A percentile compares a stretch with the other conserved stretches of the same genome.
Conservation (phyloP, 2,113 vertebrate species). For the Coregonus clupeaformis region DNA sequence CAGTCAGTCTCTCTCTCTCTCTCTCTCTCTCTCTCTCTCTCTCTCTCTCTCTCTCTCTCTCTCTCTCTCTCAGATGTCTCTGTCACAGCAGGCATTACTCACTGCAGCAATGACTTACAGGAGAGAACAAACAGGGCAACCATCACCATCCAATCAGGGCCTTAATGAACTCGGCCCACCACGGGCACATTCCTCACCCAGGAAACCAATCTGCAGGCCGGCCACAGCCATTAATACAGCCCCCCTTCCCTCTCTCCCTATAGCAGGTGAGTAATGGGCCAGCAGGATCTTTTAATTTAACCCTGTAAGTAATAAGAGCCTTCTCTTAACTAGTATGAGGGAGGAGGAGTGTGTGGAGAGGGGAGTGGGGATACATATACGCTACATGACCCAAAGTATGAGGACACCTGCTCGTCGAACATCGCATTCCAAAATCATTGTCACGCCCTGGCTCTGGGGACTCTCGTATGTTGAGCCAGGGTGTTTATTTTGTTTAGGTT, state of each 20-base stretch:
- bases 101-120: constrained; percentile 30
- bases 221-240: constrained; percentile 24
- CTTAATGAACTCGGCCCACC: constrained; percentile 53
- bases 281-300: constrained; percentile 46
- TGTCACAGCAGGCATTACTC: constrained; percentile 17
- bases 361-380: constrained; percentile 5
- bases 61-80: constrained; percentile 6
- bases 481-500: too few relatives aligned
- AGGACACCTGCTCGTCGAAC: too few relatives aligned
- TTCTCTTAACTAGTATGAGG: constrained; percentile 5
- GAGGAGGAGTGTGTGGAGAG: not conserved
- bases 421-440: too few relatives aligned
- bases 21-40: too few relatives aligned
- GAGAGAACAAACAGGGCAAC: constrained; percentile 39
- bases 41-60: constrained; percentile 12
- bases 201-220: constrained; percentile 54
- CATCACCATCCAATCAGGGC: constrained; percentile 58
- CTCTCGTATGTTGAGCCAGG: too few relatives aligned
- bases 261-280: constrained; percentile 51
- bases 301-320: constrained; percentile 40
- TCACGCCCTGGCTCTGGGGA: too few relatives aligned
- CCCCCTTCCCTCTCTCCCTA: not conserved
- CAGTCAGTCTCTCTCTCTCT: too few relatives aligned
- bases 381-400: too few relatives aligned
- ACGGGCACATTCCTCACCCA: constrained; percentile 48